Percentiles rank a stretch among this genome's conserved stretches.
phyloP scores from a whole-genome alignment of 2,888 invertebrate genomes.

The Lissonota sp. region DNA sequence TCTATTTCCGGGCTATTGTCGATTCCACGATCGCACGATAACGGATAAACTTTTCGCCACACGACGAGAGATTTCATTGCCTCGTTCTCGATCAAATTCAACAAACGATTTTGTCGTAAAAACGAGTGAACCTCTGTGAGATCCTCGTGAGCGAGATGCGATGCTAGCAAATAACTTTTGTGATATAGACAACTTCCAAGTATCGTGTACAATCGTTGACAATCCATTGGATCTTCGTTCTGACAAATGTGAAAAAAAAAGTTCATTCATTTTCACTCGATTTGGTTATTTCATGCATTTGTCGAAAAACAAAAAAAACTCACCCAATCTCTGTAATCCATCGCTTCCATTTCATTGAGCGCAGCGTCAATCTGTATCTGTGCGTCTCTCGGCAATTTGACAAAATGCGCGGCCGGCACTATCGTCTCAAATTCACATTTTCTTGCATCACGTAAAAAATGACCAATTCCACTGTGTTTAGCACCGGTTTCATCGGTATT shows the following conservation, averaged over 20 bases:
- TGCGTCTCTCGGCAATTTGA: conserved; percentile 90
- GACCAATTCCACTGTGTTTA: conserved; percentile 33
- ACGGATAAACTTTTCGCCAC: conserved; percentile 91
- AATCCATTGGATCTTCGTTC: conserved; percentile 91
- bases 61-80: conserved; percentile 89
- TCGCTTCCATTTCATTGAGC: conserved; percentile 94
- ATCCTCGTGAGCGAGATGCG: conserved; percentile 91
- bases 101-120: conserved; percentile 90
- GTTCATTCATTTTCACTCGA: conserved; percentile 5
- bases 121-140: conserved; percentile 91
- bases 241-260: conserved; percentile 79
- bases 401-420: conserved; percentile 87
- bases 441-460: conserved; percentile 58
- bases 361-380: conserved; percentile 94
- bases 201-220: conserved; percentile 89
- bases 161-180: conserved; percentile 89
- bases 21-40: conserved; percentile 81
- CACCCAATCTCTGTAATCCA: conserved; percentile 94
- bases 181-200: conserved; percentile 88
- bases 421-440: conserved; percentile 87
- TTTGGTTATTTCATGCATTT: background rate
- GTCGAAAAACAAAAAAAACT: conserved; percentile 11
- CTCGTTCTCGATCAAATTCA: conserved; percentile 88
- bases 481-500: conserved; percentile 3
- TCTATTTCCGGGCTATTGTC: conserved; percentile 68